phyloP scores from a whole-genome alignment of 2,113 vertebrate genomes.

The Pelobates fuscus region DNA sequence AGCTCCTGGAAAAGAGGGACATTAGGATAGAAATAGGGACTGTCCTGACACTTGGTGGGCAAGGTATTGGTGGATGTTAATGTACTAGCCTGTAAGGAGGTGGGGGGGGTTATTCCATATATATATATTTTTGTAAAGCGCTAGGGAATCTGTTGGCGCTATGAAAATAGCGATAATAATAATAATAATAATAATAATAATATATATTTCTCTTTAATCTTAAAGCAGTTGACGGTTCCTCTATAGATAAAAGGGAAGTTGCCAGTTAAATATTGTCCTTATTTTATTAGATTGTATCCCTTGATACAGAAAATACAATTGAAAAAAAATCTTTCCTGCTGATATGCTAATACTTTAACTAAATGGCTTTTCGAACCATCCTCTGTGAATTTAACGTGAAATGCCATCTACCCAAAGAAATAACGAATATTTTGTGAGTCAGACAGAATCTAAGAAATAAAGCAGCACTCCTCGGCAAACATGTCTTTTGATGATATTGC shows the following conservation, averaged over 20 bases:
- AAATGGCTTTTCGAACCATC: constrained; percentile 22
- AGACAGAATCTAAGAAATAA: not conserved
- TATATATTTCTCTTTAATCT: too few species aligned
- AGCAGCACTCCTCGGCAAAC: not conserved
- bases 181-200: too few species aligned
- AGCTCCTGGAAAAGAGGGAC: too few species aligned
- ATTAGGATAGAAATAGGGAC: too few species aligned
- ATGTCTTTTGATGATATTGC: not conserved
- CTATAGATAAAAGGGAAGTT: not conserved
- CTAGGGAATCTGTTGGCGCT: too few species aligned
- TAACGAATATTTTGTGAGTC: accelerated
- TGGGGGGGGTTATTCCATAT: too few species aligned
- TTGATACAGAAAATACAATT: constrained; percentile 29
- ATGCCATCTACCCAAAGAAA: not conserved
- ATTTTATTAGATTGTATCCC: not conserved
- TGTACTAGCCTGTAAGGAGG: too few species aligned
- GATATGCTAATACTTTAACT: constrained; percentile 52
- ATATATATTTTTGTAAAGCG: too few species aligned
- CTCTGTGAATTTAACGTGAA: not conserved
- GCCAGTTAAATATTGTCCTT: constrained; percentile 34
- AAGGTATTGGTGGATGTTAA: too few species aligned
- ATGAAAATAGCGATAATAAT: too few species aligned
- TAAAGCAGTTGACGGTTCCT: not conserved
- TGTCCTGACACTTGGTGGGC: too few species aligned
- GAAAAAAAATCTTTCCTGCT: constrained; percentile 38